Evolutionary conservation across 2,797 vertebrate species (phyloP).

Genomic region (Neosilurus hyrtlii): DNA sequence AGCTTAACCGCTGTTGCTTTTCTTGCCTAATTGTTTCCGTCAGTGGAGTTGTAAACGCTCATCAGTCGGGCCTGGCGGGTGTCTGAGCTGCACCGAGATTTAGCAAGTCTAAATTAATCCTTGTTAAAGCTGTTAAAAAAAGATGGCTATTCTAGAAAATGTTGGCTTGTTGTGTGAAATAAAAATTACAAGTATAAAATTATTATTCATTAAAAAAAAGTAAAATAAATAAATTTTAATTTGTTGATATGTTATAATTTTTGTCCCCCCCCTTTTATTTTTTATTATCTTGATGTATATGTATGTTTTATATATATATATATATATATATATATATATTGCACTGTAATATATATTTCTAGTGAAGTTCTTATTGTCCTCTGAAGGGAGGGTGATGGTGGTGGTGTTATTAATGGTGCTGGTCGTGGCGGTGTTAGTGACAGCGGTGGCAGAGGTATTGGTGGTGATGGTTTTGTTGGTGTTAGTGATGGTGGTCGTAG

Average conservation of each 20-base stretch:
- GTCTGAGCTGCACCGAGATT: background rate
- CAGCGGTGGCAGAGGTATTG: no score
- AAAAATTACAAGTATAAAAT: no score
- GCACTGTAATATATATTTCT: background rate
- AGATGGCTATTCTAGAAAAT: background rate
- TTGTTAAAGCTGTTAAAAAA: background rate
- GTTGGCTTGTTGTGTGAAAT: background rate
- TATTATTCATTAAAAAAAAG: no score
- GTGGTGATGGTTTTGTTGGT: no score
- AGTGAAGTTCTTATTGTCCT: background rate
- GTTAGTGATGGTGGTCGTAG: no score
- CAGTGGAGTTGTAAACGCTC: background rate
- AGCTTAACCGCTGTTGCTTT: background rate
- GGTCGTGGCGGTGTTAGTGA: no score
- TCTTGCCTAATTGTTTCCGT: background rate
- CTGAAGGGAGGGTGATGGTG: no score
- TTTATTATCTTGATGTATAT: background rate
- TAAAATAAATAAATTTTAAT: no score
- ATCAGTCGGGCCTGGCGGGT: background rate
- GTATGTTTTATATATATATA: no score
- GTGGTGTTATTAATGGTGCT: background rate
- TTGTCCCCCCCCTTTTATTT: no score
- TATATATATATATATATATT: no score
- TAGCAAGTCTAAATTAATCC: background rate
- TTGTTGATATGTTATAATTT: no score